Base-by-base conservation (phyloP, 2,113 vertebrate genomes). In the Heterotis niloticus region DNA sequence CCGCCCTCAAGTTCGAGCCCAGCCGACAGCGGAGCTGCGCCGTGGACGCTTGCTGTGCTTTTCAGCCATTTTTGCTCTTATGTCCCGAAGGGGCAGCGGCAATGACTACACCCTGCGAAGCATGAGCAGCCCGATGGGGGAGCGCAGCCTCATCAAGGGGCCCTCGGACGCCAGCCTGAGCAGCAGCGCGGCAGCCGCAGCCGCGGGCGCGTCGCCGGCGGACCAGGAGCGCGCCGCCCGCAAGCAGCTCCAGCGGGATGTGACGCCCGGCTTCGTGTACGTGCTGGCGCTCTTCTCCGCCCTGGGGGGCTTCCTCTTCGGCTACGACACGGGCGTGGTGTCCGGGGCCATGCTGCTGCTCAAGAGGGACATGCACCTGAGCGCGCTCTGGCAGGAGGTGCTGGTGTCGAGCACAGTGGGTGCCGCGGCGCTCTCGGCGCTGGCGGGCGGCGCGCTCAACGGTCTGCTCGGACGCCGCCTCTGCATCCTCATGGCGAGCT, bases 281-380 rank as follows among this genome's bases (percentile, higher is more conserved):
- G 5, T 89, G 24, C 16, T 93, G 82, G 86, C 88, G 0, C 90
- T 90, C 44, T 96, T 97, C 91, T 96, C 97, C 0, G 97, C 96
- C 62, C 88, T 99, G 75, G 97, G 97, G 14, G 97, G 97, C 73
- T 96, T 99, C 80, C 93, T 99, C 54, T 98, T 98, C 81, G 97
- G 97, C 82, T 99, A 99, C 44, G 97, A 99, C 90, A 98, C 96
- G 1, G 97, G 97, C 5, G 97, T 99, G 85, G 96, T 99, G 77
- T 96, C 96, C 0, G 97, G 97, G 44, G 97, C 96, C 0, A 95
- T 99, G 94, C 93, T 99, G 81, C 92, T 97, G 80, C 94, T 99
- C 75, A 96, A 96, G 90, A 90, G 84, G 86, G 93, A 97, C 92
- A 94, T 97, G 88, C 91, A 93, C 85, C 88, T 99, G 89, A 95